phyloP scores from a whole-genome alignment of 2,888 invertebrate species.

The Eristalis arbustorum region DNA sequence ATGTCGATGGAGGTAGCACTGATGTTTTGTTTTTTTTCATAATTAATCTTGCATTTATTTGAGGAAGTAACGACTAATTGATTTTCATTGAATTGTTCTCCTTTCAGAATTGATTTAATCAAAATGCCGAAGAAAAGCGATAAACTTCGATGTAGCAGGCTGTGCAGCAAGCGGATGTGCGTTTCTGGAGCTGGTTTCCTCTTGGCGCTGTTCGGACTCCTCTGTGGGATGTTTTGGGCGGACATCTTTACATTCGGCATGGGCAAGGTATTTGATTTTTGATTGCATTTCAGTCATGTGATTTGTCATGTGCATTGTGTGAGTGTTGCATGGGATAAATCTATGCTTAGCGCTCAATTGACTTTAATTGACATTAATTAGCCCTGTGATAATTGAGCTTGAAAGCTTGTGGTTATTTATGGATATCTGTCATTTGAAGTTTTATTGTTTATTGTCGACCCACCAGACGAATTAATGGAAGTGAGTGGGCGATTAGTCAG shows the following conservation, averaged over 20 bases:
- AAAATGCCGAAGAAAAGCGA: conserved; percentile 75
- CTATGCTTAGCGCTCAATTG: conserved; percentile 36
- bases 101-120: conserved; percentile 26
- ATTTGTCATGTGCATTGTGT: neutral
- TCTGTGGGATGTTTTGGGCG: conserved; percentile 79
- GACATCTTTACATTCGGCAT: conserved; percentile 78
- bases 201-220: conserved; percentile 75
- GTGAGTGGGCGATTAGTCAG: conserved; percentile 18
- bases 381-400: conserved; percentile 27
- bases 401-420: conserved; percentile 15
- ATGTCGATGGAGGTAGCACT: neutral
- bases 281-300: too few relatives aligned
- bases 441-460: conserved; percentile 25
- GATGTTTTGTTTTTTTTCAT: neutral
- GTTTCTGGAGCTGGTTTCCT: conserved; percentile 75
- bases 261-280: conserved; percentile 75
- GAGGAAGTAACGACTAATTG: neutral
- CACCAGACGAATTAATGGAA: conserved; percentile 37
- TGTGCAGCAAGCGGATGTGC: conserved; percentile 74
- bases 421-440: conserved; percentile 31
- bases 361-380: conserved; percentile 50
- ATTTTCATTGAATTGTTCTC: neutral
- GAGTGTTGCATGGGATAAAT: conserved; percentile 20
- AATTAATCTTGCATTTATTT: neutral
- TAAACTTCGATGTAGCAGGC: conserved; percentile 72